These are phyloP conservation scores for Hoplostethus mediterraneus DNA, from an alignment of 2,797 vertebrate species.

Conservation along the genomic window DNA sequence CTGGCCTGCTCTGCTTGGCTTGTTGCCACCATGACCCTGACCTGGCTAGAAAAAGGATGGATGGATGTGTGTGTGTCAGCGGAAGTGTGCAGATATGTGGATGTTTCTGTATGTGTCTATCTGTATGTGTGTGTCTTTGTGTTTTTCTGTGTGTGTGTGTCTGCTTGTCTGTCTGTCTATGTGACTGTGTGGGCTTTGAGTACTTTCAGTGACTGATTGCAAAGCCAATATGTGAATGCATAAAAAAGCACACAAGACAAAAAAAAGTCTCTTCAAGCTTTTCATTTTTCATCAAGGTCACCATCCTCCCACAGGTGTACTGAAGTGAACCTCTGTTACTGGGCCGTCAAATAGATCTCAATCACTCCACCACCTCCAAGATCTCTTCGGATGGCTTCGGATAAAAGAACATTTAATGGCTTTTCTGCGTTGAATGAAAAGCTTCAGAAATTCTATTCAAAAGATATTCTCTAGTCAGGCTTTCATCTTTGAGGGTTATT, in stretches of 20 bases:
- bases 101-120: too few species aligned
- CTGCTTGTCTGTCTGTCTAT: too few species aligned
- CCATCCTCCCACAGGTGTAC: constrained; percentile 10
- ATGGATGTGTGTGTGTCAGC: too few species aligned
- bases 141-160: too few species aligned
- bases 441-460: constrained; percentile 36
- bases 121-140: too few species aligned
- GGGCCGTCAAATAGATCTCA: background rate
- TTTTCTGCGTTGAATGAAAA: constrained; percentile 25
- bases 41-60: too few species aligned
- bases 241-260: background rate
- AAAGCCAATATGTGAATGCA: too few species aligned
- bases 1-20: too few species aligned
- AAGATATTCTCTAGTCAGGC: background rate
- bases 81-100: too few species aligned
- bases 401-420: background rate
- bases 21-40: too few species aligned
- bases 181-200: too few species aligned
- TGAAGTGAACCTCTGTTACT: background rate
- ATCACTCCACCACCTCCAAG: constrained; percentile 16
- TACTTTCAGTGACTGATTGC: too few species aligned
- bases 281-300: constrained; percentile 15
- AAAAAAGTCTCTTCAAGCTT: background rate
- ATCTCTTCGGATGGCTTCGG: constrained; percentile 4
- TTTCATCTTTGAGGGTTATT: constrained; percentile 14